phyloP scores from a whole-genome alignment of 1,140 invertebrate species.

The Caenorhabditis tropicalis region DNA sequence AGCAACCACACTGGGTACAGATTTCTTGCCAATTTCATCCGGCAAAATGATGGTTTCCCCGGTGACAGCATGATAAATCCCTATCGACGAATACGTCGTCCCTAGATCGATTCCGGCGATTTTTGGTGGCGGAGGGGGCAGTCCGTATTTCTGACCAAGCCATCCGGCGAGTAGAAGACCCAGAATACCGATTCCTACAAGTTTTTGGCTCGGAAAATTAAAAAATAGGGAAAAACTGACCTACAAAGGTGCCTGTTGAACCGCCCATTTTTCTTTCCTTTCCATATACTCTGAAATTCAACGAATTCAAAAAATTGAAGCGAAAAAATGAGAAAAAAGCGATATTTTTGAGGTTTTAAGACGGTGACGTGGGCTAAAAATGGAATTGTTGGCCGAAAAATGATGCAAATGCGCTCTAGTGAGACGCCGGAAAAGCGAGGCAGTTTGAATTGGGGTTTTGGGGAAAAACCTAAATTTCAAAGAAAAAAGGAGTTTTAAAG shows the following conservation, averaged over 20 bases:
- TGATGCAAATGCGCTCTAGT: background rate
- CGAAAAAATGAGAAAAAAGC: background rate
- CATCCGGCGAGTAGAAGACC: slow-evolving; percentile 73
- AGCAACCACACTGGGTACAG: slow-evolving; percentile 69
- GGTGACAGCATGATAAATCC: slow-evolving; percentile 73
- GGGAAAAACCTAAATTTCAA: too few relatives aligned
- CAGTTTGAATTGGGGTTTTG: background rate
- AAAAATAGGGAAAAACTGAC: background rate
- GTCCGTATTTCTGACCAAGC: slow-evolving; percentile 72
- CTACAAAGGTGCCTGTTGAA: background rate
- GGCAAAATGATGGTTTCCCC: slow-evolving; percentile 72
- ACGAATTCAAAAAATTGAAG: background rate
- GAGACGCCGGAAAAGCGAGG: background rate
- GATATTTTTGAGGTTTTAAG: background rate
- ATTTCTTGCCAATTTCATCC: slow-evolving; percentile 63
- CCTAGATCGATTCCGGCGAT: slow-evolving; percentile 75
- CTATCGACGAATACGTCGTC: slow-evolving; percentile 75
- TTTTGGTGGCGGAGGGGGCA: slow-evolving; percentile 74
- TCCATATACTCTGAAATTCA: background rate
- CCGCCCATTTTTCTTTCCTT: background rate
- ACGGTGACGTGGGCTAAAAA: slow-evolving; percentile 32
- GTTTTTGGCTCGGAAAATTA: background rate
- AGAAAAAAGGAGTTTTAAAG: too few relatives aligned
- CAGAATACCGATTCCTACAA: slow-evolving; percentile 37
- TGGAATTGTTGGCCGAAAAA: background rate